Evolutionary conservation across 1,140 invertebrate genomes (phyloP), one percentile per base, ranked within the genome.

Genomic region (Samia ricini): DNA sequence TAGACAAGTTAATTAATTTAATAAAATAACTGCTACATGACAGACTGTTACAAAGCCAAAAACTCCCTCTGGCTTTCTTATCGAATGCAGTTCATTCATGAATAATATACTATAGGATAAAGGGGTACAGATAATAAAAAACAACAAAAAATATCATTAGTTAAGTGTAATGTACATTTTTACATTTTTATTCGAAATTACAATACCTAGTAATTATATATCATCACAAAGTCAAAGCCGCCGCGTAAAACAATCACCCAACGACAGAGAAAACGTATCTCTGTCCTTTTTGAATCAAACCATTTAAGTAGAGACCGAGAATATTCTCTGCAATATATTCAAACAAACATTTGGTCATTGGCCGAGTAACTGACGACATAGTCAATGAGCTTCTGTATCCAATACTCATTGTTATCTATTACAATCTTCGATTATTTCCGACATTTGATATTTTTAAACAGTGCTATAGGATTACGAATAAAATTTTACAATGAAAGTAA

Each of bases 181-280:
- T 42, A 42, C 33, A 42, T 61, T 59, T 67, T 66, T 67, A 67
- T 67, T 67, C 65, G 60, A 67, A 67, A 63, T 66, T 66, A 66
- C 50, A 21, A 51, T 55, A 55, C 18, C 52, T 55, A 55, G 33
- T 42, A 42, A 62, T 60, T 67, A 59, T n/a, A n/a, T 29, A 54
- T 36, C 51, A 67, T 63, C 65, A 67, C 65, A 67, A 55, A 66
- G 62, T 55, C 52, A 55, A 55, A 55, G 24, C 21, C 20, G 15
- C 52, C 22, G 10, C 21, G 22, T 15, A 23, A 42, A 21, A 20
- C 19, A 20, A 52, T 23, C 19, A 21, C n/a, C n/a, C 50, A 21
- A 20, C 19, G 7, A 52, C 50, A 23, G 22, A 52, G 50, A 19
- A 6, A 15, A 52, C 19, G 21, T 52, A 52, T 21, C 12, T 52